Base-by-base conservation (phyloP, 2,888 invertebrate species). In the Saturnia pavonia region DNA sequence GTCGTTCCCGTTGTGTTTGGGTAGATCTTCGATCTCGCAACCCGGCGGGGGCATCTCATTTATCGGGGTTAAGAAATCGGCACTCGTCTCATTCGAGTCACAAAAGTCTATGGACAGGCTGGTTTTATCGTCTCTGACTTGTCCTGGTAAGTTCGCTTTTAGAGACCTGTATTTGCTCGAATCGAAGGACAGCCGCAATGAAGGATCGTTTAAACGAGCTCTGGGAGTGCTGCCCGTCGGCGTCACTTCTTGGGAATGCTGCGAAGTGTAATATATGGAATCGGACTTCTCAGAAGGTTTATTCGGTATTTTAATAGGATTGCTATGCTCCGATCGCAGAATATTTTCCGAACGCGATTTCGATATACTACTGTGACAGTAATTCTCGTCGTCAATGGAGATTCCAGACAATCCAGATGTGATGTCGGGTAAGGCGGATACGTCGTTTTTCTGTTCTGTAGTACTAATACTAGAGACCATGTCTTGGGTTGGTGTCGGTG, bases 391-490 rank as follows among this genome's bases (percentile, higher is more conserved):
- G 70, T 94, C 94, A 63, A 94, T 93, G 43, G 94, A 94, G 77
- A 94, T 89, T 34, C 92, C 93, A 0, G 94, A 94, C 89, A 94
- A 90, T n/a, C 90, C 94, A 0, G 94, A 94, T 0, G 91, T 92
- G 67, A 94, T 81, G 74, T 94, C 94, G 0, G 94, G 94, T 1
- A 94, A 75, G 0, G 92, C 91, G 9, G 94, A 94, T 40, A 82
- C 78, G 77, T 94, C 94, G 79, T 93, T 91, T 34, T 91, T 82
- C 74, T 93, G 94, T 76, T 94, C 94, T 0, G 94, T 94, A 0
- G 92, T 94, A 75, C 94, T 94, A 42, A 94, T 89, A 71, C 94
- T 94, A 1, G 94, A 94, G 40, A 94, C 94, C 94, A 94, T 94
- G 81, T 94, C 94, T 73, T 94, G 94, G 0, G 94, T 94, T 6